Evolutionary conservation across 2,113 vertebrate species (phyloP).

Genomic region (Brienomyrus longianalis): DNA sequence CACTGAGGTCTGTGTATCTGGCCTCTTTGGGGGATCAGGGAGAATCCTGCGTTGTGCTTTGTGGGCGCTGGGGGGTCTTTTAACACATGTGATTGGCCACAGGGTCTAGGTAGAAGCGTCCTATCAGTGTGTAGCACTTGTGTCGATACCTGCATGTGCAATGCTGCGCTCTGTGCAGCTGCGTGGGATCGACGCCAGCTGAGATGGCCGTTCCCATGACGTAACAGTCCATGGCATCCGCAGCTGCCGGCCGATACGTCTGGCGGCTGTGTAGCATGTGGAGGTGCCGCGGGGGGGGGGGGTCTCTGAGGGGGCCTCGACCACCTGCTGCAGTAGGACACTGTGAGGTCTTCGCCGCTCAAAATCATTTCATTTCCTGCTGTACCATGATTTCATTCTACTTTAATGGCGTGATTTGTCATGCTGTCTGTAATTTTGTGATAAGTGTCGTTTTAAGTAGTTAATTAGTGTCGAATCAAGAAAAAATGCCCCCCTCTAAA

Average conservation of each 20-base stretch:
- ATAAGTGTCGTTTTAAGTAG: background rate
- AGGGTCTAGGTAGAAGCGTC: background rate
- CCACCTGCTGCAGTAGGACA: background rate
- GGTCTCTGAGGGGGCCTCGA: background rate
- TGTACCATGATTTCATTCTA: background rate
- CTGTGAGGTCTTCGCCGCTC: background rate
- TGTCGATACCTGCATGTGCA: background rate
- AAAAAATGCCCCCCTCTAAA: background rate
- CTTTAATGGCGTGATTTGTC: background rate
- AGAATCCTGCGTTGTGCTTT: background rate
- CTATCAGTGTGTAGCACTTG: background rate
- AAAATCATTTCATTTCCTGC: background rate
- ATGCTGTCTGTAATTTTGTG: background rate
- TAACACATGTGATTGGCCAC: background rate
- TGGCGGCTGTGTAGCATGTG: background rate
- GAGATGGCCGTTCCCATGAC: background rate
- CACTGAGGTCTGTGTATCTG: background rate
- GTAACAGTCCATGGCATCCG: background rate
- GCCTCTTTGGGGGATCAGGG: background rate
- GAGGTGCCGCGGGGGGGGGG: too few relatives aligned
- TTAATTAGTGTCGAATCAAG: background rate
- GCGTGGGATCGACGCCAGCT: background rate
- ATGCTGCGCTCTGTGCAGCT: background rate
- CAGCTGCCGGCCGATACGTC: background rate
- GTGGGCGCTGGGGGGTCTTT: background rate